These are phyloP conservation scores for Otus scops DNA, from an alignment of 2,797 vertebrate species.

Conservation along the genomic window DNA sequence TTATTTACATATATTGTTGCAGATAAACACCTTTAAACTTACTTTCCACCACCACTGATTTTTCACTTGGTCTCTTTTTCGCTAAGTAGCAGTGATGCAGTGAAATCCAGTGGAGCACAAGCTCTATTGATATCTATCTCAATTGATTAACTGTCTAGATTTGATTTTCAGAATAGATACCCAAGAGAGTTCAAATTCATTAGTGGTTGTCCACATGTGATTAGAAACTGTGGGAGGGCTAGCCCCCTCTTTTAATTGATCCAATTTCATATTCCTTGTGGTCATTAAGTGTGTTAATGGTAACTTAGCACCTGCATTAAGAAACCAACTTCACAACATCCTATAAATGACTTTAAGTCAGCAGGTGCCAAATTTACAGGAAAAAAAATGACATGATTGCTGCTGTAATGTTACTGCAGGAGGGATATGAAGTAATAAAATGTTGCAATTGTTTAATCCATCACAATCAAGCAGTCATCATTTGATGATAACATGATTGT, in stretches of 20 bases:
- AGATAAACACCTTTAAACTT: neutral
- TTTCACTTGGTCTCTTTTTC: neutral
- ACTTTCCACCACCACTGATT: neutral
- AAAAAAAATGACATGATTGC: slow-evolving; percentile 31
- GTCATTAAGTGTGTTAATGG: slow-evolving; percentile 52
- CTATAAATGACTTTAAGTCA: slow-evolving; percentile 39
- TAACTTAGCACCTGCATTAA: slow-evolving; percentile 39
- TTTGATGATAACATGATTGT: slow-evolving; percentile 58
- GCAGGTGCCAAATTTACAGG: slow-evolving; percentile 37
- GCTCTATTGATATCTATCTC: slow-evolving; percentile 46
- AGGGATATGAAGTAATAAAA: slow-evolving; percentile 59
- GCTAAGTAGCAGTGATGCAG: neutral
- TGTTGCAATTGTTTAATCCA: slow-evolving; percentile 58
- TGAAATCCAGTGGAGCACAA: neutral
- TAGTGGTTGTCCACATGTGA: slow-evolving; percentile 55
- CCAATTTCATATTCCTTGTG: slow-evolving; percentile 54
- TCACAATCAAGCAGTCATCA: slow-evolving; percentile 51
- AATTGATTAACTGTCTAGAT: slow-evolving; percentile 68
- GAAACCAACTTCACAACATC: slow-evolving; percentile 29
- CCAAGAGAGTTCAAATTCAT: slow-evolving; percentile 58
- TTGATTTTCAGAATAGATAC: slow-evolving; percentile 54
- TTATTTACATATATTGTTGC: neutral
- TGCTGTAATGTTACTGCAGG: slow-evolving; percentile 18
- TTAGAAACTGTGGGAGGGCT: slow-evolving; percentile 52
- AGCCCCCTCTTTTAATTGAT: slow-evolving; percentile 57